Percentiles rank a stretch among this genome's conserved stretches.
phyloP scores from a whole-genome alignment of 2,797 vertebrate species.

The Rhadinocentrus ornatus region DNA sequence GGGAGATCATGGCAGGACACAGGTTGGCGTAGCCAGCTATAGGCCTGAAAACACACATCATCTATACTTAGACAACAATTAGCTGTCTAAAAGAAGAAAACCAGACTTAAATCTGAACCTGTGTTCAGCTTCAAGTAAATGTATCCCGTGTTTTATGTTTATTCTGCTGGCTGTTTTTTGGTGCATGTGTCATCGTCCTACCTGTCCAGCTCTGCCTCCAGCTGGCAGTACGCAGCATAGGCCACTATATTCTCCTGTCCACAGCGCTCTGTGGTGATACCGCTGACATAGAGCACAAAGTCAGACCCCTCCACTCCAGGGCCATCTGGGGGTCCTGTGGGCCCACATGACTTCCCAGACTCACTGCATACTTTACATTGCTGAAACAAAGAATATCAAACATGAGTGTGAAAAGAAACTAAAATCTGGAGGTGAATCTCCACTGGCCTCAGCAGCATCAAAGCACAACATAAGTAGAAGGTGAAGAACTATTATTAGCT shows the following conservation, averaged over 20 bases:
- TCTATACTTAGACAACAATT: background rate
- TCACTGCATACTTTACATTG: constrained; percentile 92
- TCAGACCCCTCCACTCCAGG: constrained; percentile 90
- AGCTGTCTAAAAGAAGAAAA: background rate
- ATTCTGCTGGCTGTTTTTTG: background rate
- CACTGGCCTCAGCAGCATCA: background rate
- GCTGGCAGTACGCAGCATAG: constrained; percentile 97
- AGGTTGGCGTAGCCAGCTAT: constrained; percentile 97
- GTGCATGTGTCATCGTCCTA: constrained; percentile 38
- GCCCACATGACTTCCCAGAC: constrained; percentile 85
- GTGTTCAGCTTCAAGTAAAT: too few species aligned
- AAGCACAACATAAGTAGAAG: background rate
- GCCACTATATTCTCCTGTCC: constrained; percentile 96
- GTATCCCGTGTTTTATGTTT: too few species aligned
- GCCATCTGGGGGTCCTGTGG: constrained; percentile 83
- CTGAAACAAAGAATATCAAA: constrained; percentile 62
- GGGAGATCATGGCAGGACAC: constrained; percentile 97
- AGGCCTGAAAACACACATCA: constrained; percentile 80
- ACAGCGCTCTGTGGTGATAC: constrained; percentile 92
- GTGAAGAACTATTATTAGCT: background rate
- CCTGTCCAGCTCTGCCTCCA: constrained; percentile 96
- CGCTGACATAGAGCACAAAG: constrained; percentile 94
- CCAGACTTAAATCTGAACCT: too few species aligned
- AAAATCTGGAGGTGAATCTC: background rate
- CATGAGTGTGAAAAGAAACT: background rate